Evolutionary conservation across 2,888 invertebrate species (phyloP).

Genomic region (Oxycera nigricornis): DNA sequence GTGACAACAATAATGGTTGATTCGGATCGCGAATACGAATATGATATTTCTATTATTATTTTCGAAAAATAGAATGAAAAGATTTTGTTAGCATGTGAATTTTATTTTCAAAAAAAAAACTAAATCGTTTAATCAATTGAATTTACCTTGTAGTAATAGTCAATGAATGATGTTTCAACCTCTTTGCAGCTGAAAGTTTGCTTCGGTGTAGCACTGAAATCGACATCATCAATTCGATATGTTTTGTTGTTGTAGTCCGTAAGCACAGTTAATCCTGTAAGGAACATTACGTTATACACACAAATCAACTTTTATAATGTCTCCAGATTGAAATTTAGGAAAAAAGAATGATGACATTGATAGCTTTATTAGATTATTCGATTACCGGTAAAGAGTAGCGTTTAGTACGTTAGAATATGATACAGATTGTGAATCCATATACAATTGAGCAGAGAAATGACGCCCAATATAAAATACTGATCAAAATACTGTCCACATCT

Average conservation of each 20-base stretch:
- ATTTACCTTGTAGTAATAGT: conserved; percentile 70
- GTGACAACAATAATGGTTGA: conserved; percentile 83
- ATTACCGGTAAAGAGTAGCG: too few relatives aligned
- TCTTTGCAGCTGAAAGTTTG: conserved; percentile 70
- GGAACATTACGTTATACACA: too few relatives aligned
- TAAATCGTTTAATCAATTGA: not conserved
- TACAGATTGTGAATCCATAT: too few relatives aligned
- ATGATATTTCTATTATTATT: conserved; percentile 68
- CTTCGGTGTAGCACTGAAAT: conserved; percentile 68
- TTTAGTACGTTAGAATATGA: too few relatives aligned
- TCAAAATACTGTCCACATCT: too few relatives aligned
- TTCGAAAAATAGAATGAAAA: conserved; percentile 43
- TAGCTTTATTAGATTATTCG: too few relatives aligned
- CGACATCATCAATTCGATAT: conserved; percentile 74
- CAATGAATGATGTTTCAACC: conserved; percentile 67
- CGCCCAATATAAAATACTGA: too few relatives aligned
- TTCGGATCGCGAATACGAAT: conserved; percentile 68
- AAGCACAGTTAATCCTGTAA: conserved; percentile 64
- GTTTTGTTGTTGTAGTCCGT: conserved; percentile 77
- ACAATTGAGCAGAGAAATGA: too few relatives aligned
- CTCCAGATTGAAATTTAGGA: too few relatives aligned
- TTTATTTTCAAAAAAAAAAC: not conserved
- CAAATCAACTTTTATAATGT: too few relatives aligned
- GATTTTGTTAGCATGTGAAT: not conserved
- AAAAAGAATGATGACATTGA: too few relatives aligned